Evolutionary conservation across 1,140 invertebrate species (phyloP).

Genomic region (Neodiprion pinetum): DNA sequence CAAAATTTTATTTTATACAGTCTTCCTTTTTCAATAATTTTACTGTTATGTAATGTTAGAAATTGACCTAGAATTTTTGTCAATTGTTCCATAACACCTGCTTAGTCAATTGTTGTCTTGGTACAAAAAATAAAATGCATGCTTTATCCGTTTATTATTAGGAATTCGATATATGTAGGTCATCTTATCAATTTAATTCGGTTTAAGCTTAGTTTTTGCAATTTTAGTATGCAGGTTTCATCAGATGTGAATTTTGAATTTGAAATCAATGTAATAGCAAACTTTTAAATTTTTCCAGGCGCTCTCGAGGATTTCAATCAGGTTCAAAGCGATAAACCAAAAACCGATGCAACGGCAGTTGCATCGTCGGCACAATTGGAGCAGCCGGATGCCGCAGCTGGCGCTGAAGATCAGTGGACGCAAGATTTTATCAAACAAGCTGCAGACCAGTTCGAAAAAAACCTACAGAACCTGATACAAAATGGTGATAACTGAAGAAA

Average conservation of each 20-base stretch:
- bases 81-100: not conserved
- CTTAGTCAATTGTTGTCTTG: no score
- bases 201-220: not conserved
- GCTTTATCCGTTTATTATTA: no score
- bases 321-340: constrained; percentile 31
- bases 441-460: constrained; percentile 49
- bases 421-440: constrained; percentile 53
- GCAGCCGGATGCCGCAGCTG: not conserved
- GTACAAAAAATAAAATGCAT: no score
- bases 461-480: constrained; percentile 47
- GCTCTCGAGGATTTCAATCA: constrained; percentile 62
- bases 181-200: no score
- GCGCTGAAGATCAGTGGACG: constrained; percentile 42
- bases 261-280: not conserved
- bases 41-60: no score
- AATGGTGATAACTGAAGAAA: constrained; percentile 39
- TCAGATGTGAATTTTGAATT: constrained; percentile 18
- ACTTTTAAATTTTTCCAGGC: constrained; percentile 41
- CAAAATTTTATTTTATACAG: not conserved
- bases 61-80: constrained; percentile 1
- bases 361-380: constrained; percentile 11
- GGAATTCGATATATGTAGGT: no score
- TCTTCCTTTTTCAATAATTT: not conserved
- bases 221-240: not conserved
- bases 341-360: constrained; percentile 29